Percentiles rank a stretch among this genome's conserved stretches.
These are phyloP conservation scores for Bufo bufo DNA, from an alignment of 2,113 vertebrate genomes.

Conservation along the genomic window DNA sequence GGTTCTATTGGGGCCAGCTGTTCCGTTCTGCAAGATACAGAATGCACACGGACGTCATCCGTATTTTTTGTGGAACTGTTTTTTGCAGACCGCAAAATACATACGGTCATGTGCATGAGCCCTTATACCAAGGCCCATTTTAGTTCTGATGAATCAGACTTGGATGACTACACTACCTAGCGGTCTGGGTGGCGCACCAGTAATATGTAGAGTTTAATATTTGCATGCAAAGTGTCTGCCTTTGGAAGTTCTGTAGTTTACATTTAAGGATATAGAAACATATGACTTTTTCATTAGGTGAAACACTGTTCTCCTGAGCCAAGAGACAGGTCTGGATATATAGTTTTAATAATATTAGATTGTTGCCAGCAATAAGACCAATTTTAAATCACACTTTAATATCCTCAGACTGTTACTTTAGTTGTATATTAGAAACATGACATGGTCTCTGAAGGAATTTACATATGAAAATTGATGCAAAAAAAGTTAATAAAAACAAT, in stretches of 20 bases:
- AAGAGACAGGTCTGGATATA: background rate
- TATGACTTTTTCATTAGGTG: background rate
- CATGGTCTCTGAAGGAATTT: constrained; percentile 12
- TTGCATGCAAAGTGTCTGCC: background rate
- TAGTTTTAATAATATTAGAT: background rate
- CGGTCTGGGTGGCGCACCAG: background rate
- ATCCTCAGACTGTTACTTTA: background rate
- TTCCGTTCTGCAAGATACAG: too few relatives aligned
- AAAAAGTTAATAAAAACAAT: background rate
- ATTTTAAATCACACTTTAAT: background rate
- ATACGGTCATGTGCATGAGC: too few relatives aligned
- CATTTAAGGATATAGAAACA: background rate
- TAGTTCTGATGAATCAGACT: too few relatives aligned
- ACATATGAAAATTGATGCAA: background rate
- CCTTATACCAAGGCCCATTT: too few relatives aligned
- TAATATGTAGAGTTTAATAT: background rate
- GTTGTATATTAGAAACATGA: background rate
- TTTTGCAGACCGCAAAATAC: too few relatives aligned
- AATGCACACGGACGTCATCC: too few relatives aligned
- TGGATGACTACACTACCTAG: too few relatives aligned
- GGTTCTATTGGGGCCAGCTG: too few relatives aligned
- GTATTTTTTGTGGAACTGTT: too few relatives aligned
- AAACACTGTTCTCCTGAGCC: background rate
- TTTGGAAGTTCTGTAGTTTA: background rate
- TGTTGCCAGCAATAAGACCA: background rate